A percentile compares a stretch with the other conserved stretches of the same genome.
These are phyloP conservation scores for Pycnonotus jocosus DNA, from an alignment of 2,113 vertebrate genomes.

Conservation along the genomic window DNA sequence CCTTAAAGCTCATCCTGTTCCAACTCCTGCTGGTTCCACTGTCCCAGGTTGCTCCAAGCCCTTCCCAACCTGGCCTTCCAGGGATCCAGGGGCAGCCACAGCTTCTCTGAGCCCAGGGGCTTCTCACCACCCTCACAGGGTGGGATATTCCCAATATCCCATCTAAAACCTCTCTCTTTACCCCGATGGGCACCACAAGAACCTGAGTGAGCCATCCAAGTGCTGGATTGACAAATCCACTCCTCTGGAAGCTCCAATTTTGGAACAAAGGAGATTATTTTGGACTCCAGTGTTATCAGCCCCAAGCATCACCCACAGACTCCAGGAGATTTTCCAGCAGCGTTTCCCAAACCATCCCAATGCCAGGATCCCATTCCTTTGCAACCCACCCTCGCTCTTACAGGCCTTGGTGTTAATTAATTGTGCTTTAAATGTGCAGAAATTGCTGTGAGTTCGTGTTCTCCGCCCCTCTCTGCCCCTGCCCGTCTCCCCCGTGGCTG, in stretches of 20 bases:
- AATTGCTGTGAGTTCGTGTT: rapidly evolving
- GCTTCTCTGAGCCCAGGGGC: neutral
- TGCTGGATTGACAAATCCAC: neutral
- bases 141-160: neutral
- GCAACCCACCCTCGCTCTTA: rapidly evolving
- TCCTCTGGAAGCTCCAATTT: neutral
- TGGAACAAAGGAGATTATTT: neutral
- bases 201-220: rapidly evolving
- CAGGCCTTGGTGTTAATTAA: rapidly evolving
- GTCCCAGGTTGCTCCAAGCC: neutral
- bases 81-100: neutral
- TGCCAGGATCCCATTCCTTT: neutral
- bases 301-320: rapidly evolving
- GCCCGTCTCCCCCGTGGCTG: neutral
- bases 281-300: rapidly evolving
- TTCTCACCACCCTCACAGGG: neutral
- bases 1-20: neutral
- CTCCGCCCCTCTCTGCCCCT: rapidly evolving
- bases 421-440: rapidly evolving
- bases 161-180: neutral
- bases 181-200: rapidly evolving
- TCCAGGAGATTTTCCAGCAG: neutral
- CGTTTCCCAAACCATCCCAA: neutral
- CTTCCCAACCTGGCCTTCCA: rapidly evolving
- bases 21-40: neutral